Conservation (phyloP, 2,113 vertebrate genomes). For the Mustelus asterias region DNA sequence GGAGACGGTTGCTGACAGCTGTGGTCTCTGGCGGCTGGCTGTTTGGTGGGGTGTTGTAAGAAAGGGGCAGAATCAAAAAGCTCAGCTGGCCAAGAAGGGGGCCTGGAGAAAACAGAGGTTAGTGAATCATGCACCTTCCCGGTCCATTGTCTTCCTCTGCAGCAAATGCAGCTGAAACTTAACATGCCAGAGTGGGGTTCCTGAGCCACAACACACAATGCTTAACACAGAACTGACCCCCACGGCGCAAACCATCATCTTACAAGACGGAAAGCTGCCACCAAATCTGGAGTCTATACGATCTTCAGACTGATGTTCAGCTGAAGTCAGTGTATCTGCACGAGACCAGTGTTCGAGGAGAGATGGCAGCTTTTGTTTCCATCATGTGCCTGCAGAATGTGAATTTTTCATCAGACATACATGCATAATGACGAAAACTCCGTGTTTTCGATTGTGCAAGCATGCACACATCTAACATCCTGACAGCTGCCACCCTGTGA, state of each 20-base stretch:
- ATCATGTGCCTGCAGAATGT: constrained; percentile 28
- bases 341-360: neutral
- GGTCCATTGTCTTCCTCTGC: neutral
- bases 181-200: neutral
- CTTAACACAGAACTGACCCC: neutral
- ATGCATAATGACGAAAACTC: constrained; percentile 17
- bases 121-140: neutral
- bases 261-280: neutral
- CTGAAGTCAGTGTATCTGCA: neutral
- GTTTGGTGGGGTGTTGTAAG: neutral
- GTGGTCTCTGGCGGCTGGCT: neutral
- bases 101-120: neutral
- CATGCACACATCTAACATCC: constrained; percentile 30
- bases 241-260: neutral
- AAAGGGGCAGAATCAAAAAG: neutral
- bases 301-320: neutral
- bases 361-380: neutral
- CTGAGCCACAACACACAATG: neutral
- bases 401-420: constrained; percentile 26
- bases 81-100: neutral
- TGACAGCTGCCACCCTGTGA: constrained; percentile 34
- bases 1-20: neutral
- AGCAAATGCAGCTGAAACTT: neutral
- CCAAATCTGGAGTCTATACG: neutral
- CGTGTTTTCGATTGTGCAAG: constrained; percentile 12